Evolutionary conservation across 2,113 vertebrate genomes (phyloP).

Genomic region (Uropsilus gracilis): DNA sequence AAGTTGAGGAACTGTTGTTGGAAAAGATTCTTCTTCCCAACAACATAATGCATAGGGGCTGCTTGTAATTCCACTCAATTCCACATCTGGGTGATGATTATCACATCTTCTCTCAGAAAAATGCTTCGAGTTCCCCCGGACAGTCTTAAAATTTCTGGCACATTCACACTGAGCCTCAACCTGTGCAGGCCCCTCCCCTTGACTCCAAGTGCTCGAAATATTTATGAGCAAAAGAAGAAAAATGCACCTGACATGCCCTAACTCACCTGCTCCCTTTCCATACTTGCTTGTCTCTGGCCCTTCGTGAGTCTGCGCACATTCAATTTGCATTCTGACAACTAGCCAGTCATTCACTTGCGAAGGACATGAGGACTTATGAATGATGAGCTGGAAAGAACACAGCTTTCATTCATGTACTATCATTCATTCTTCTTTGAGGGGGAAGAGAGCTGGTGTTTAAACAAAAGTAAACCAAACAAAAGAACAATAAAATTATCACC

Average conservation of each 20-base stretch:
- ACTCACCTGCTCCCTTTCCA: neutral
- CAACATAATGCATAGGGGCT: neutral
- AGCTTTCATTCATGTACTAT: slow-evolving; percentile 63
- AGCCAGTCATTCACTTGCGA: slow-evolving; percentile 15
- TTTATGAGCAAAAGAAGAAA: slow-evolving; percentile 5
- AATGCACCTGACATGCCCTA: neutral
- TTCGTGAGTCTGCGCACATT: neutral
- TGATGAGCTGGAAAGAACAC: slow-evolving; percentile 22
- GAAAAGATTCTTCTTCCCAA: neutral
- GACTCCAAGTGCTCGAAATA: neutral
- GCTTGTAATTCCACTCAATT: neutral
- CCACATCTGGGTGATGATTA: neutral
- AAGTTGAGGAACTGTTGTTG: neutral
- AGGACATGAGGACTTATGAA: slow-evolving; percentile 43
- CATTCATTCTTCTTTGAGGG: slow-evolving; percentile 21
- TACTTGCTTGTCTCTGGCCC: neutral
- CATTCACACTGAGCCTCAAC: neutral
- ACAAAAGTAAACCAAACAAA: slow-evolving; percentile 34
- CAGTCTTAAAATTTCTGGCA: neutral
- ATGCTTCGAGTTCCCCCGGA: neutral
- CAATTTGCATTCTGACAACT: neutral
- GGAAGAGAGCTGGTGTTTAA: slow-evolving; percentile 40
- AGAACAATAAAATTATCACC: slow-evolving; percentile 42
- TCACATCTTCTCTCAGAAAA: neutral
- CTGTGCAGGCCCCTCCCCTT: neutral